Evolutionary conservation across 1,140 invertebrate species (phyloP), one percentile per base, ranked within the genome.

Genomic region (Hyles vespertilio): DNA sequence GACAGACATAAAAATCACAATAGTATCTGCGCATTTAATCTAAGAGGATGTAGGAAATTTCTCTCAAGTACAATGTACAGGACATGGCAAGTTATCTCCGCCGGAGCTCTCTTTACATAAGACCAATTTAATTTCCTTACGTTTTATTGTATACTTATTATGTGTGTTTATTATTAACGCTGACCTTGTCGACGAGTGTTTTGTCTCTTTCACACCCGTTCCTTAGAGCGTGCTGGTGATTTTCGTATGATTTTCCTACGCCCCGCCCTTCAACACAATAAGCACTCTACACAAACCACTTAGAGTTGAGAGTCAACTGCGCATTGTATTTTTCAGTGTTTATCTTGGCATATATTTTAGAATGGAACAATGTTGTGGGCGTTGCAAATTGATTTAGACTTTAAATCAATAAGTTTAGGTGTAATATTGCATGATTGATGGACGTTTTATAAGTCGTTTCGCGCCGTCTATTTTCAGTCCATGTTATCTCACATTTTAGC

Each of bases 401-500:
- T 65, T 70, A 52, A 51, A 0, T 43, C 2, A n/a, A 5, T 3
- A 0, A 7, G 0, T 56, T 70, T 70, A 36, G 44, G 61, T 63
- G 53, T 8, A 46, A 54, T 64, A 65, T 74, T 12, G 45, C 57
- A 44, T 68, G 57, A 11, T 3, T 8, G 7, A 36, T n/a, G 4
- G 2, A 5, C 46, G 34, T 54, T 32, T 46, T 58, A 58, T 54
- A 60, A 56, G 58, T 72, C 65, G 51, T 55, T 61, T 63, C 51
- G 55, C 59, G 59, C 7, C 45, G 22, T 12, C 46, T 50, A 43
- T 22, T 51, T 51, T 56, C 58, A 34, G 11, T 51, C 51, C 40
- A 70, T 79, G 77, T 84, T 84, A 85, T 85, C 82, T 74, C 72
- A 69, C 68, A 74, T 79, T 76, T 65, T 80, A 81, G 75, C 79